Evolutionary conservation across 2,888 invertebrate species (phyloP), one percentile per base, ranked within the genome.

Genomic region (Ischnus inquisitorius): DNA sequence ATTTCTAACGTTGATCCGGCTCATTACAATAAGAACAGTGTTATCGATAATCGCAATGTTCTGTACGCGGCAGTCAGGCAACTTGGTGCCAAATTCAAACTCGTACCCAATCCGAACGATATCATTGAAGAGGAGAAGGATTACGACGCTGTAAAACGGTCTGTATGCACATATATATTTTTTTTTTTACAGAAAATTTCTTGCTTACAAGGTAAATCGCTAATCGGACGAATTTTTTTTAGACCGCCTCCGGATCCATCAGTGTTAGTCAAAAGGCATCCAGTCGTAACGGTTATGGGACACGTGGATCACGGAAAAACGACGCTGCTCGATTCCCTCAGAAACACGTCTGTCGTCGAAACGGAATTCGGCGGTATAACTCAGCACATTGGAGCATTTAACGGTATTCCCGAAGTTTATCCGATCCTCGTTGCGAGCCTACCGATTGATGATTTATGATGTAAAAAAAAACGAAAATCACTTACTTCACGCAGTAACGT

Each of bases 271-370:
- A 95, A 95, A 2, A 95, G 99, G 1, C 97, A 98, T 14, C 98
- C 99, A 0, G 97, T 99, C 0, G 98, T 99, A 0, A 98, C 99
- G 4, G 98, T 99, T 67, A 99, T 99, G 99, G 99, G 99, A 0
- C 99, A 99, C 94, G 99, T 99, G 1, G 99, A 99, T 95, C 99
- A 99, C 94, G 99, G 99, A 3, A 99, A 99, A 95, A 99, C 99
- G 2, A 99, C 99, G 0, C 94, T 99, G 3, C 94, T 99, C 4
- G 99, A 99, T 94, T 95, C 97, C 0, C 93, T 99, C 41, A 94
- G 99, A 71, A 96, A 98, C 87, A 97, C 98, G 0, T 95, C 96
- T 51, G 96, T 99, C 2, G 99, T 98, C 0, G 97, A 97, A 48
- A 95, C 96, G 46, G 99, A 99, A 94, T 99, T 98, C 93, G 99